phyloP scores from a whole-genome alignment of 2,113 vertebrate species.

The Poicephalus meyeri region DNA sequence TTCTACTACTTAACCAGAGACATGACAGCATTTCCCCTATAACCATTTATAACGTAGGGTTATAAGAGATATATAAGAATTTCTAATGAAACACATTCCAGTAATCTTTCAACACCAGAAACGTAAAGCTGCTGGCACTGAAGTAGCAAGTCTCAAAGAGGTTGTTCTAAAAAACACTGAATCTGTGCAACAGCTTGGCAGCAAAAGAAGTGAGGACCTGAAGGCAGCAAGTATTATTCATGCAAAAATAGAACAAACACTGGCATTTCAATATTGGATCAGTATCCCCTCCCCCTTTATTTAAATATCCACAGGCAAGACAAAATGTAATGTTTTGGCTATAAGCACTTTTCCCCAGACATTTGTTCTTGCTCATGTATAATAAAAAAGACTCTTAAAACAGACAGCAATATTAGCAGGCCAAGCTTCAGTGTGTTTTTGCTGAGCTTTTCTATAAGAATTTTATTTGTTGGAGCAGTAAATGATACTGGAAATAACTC shows the following conservation, averaged over 20 bases:
- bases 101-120: constrained; percentile 68
- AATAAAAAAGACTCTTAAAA: constrained; percentile 45
- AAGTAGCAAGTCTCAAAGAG: constrained; percentile 64
- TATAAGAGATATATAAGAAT: constrained; percentile 24
- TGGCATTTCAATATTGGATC: constrained; percentile 63
- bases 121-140: constrained; percentile 65
- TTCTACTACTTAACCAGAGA: background rate
- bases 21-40: constrained; percentile 20
- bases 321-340: constrained; percentile 63
- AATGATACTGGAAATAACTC: constrained; percentile 23
- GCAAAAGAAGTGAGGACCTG: constrained; percentile 59
- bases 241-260: constrained; percentile 71
- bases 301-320: constrained; percentile 59
- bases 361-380: constrained; percentile 47
- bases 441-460: background rate
- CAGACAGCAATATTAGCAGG: background rate
- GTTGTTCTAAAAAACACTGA: constrained; percentile 66
- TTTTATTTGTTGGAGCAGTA: constrained; percentile 2
- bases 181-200: constrained; percentile 72
- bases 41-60: background rate
- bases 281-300: constrained; percentile 32
- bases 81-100: constrained; percentile 45
- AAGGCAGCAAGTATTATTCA: constrained; percentile 72
- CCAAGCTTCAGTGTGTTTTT: constrained; percentile 9
- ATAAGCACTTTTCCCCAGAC: constrained; percentile 41